Base-by-base conservation (phyloP, 2,888 invertebrate species). In the Terebella lapidaria region DNA sequence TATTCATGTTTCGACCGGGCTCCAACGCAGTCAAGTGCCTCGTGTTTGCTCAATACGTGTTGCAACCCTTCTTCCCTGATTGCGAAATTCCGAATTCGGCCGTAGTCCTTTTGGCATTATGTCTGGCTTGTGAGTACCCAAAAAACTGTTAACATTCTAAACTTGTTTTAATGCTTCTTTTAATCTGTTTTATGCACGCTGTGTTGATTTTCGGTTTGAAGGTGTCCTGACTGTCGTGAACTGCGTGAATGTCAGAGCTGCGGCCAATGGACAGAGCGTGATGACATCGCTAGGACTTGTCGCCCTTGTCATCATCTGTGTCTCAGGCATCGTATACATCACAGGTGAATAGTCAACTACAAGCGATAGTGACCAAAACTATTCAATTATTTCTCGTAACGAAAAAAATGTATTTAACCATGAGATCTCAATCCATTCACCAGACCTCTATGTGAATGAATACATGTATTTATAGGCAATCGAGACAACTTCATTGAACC, bases 311-410 rank as follows among this genome's bases (percentile, higher is more conserved):
- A 65, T 93, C 77, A 94, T 99, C 77, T 94, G 96, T 70, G 87
- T 87, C 10, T 90, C 94, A 3, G 97, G 97, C 57, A 83, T 87
- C 53, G 90, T 90, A 77, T 90, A 93, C 78, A 85, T 97, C 1
- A 85, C 82, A 70, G n/a, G n/a, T n/a, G n/a, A n/a, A n/a, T n/a
- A n/a, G n/a, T n/a, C n/a, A n/a, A n/a, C n/a, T n/a, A n/a, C n/a
- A n/a, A n/a, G n/a, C n/a, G n/a, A n/a, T n/a, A n/a, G n/a, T n/a
- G n/a, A n/a, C n/a, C n/a, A n/a, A n/a, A n/a, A n/a, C n/a, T n/a
- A n/a, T n/a, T n/a, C n/a, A n/a, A n/a, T n/a, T n/a, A n/a, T n/a
- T n/a, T n/a, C n/a, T n/a, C n/a, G n/a, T n/a, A n/a, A n/a, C n/a
- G n/a, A n/a, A n/a, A n/a, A n/a, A n/a, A n/a, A n/a, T n/a, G n/a